phyloP scores from a whole-genome alignment of 2,113 vertebrate genomes.

The Hippocampus abdominalis region DNA sequence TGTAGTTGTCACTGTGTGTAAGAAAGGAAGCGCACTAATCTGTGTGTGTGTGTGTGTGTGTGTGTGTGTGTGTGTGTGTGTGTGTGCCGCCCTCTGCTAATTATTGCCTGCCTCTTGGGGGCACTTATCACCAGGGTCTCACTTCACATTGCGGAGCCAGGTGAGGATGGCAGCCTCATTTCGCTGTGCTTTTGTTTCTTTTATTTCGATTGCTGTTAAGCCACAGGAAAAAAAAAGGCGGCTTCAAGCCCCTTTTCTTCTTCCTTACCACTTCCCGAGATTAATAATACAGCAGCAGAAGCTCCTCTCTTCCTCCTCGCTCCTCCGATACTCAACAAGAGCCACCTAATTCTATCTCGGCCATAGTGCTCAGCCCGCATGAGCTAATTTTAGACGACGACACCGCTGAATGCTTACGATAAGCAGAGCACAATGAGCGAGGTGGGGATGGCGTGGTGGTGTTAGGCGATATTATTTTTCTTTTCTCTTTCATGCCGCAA shows the following conservation, averaged over 20 bases:
- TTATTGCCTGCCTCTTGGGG: slow-evolving; percentile 30
- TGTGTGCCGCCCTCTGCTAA: slow-evolving; percentile 20
- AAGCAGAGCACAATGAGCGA: slow-evolving; percentile 58
- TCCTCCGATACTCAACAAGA: slow-evolving; percentile 1
- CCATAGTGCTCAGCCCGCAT: slow-evolving; percentile 64
- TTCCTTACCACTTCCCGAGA: slow-evolving; percentile 45
- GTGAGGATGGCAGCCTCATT: slow-evolving; percentile 53
- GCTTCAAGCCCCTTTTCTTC: slow-evolving; percentile 2
- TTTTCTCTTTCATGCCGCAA: slow-evolving; percentile 23
- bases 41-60: not conserved
- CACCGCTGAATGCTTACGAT: slow-evolving; percentile 63
- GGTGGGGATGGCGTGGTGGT: not conserved
- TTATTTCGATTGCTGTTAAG: slow-evolving; percentile 17
- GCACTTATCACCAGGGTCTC: slow-evolving; percentile 29
- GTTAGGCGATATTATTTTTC: slow-evolving; percentile 42
- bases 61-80: not conserved
- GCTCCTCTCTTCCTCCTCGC: slow-evolving; percentile 3
- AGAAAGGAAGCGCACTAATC: not conserved
- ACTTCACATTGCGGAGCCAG: slow-evolving; percentile 29
- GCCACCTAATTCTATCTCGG: slow-evolving; percentile 56
- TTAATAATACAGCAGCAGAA: slow-evolving; percentile 64
- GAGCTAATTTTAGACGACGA: slow-evolving; percentile 70
- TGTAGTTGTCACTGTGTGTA: not conserved
- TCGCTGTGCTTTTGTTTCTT: slow-evolving; percentile 33
- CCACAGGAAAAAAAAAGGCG: not conserved